Base-by-base conservation (phyloP, 1,140 invertebrate genomes). In the Ganaspis sp. region DNA sequence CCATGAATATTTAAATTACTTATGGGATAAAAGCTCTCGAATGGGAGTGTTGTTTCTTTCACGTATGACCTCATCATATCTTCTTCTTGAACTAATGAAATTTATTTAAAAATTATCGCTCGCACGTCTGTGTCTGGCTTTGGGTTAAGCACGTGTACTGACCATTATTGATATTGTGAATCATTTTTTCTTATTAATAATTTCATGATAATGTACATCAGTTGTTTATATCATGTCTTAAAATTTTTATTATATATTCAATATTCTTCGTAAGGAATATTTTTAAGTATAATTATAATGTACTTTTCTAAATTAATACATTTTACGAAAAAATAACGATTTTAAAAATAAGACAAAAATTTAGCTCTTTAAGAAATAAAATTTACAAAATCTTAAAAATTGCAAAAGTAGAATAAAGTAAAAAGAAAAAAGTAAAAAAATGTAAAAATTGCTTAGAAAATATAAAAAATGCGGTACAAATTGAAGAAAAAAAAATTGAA, bases 1-100 rank as follows among this genome's bases (percentile, higher is more conserved):
- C 23, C 76, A 78, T 85, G 82, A 86, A 84, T 86, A 82, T 81
- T 83, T 84, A 84, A 79, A 81, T 77, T 64, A n/a, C 70, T 53
- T 75, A 72, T 58, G 71, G 21, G 73, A 75, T 49, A 76, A 76
- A 76, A 45, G 73, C 64, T 77, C n/a, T 34, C 80, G 75, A 75
- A 73, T 82, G 77, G 73, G 69, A 77, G 77, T 72, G 77, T 74
- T 81, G 69, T 81, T 76, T 29, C 23, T 34, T 34, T 6, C 29
- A 34, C 6, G 6, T 34, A 29, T 77, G 75, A 78, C 71, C 74
- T 78, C 23, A 29, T 26, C 49, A 74, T 74, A 49, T 76, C 75
- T 76, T 81, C 76, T 73, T 77, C 72, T 75, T 38, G n/a, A 23
- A 78, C 69, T 69, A 76, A 82, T 74, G 69, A 79, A 77, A 81